phyloP scores from a whole-genome alignment of 2,113 vertebrate species.

The Ammodytes dubius region DNA sequence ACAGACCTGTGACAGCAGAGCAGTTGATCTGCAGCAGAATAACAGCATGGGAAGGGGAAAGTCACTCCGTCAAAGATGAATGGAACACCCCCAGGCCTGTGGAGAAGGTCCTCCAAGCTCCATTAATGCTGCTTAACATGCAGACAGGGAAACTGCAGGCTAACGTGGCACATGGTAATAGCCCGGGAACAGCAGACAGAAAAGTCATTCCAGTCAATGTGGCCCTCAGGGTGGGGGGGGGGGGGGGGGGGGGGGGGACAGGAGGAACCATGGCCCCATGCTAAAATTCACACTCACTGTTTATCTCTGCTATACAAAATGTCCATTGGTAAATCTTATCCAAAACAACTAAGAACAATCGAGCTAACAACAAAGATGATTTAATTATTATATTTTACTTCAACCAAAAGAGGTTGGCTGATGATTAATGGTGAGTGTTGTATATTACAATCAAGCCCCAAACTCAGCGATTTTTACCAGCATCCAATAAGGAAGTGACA shows the following conservation, averaged over 20 bases:
- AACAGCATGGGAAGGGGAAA: conserved; percentile 36
- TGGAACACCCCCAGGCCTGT: conserved; percentile 49
- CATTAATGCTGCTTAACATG: conserved; percentile 62
- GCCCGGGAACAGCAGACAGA: conserved; percentile 20
- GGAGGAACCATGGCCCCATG: conserved; percentile 1
- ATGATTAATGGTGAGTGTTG: background rate
- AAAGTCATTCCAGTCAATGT: conserved; percentile 38
- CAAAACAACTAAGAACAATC: background rate
- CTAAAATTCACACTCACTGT: background rate
- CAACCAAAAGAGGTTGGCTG: background rate
- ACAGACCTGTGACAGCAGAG: conserved; percentile 34
- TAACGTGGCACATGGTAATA: conserved; percentile 47
- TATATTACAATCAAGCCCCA: background rate
- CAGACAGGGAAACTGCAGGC: conserved; percentile 34
- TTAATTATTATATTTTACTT: background rate
- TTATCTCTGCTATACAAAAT: background rate
- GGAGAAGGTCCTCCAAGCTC: conserved; percentile 41
- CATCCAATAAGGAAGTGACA: too few relatives aligned
- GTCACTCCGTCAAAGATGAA: conserved; percentile 46
- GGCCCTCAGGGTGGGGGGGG: conserved; percentile 15
- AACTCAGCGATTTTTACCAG: too few relatives aligned
- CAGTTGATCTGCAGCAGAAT: conserved; percentile 30
- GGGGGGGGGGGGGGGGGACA: conserved; percentile 4
- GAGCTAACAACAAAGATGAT: background rate
- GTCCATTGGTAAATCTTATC: background rate